A percentile compares a stretch with the other conserved stretches of the same genome.
phyloP scores from a whole-genome alignment of 2,797 vertebrate species.

The Phoeniculus purpureus region DNA sequence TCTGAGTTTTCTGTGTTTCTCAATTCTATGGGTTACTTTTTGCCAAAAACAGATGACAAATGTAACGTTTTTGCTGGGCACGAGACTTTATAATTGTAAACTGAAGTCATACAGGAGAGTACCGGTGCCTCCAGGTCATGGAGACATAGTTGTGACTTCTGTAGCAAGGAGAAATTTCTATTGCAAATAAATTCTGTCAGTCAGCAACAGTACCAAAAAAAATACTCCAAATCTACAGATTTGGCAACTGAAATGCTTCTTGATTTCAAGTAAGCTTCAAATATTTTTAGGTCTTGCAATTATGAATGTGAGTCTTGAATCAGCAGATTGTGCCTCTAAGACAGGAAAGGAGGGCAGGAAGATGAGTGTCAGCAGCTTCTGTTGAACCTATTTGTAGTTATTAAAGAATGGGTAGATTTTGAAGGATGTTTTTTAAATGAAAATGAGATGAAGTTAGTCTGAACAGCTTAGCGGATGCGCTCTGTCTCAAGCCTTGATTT shows the following conservation, averaged over 20 bases:
- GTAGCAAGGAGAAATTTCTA: neutral
- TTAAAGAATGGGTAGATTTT: neutral
- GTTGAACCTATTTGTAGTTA: neutral
- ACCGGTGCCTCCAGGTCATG: neutral
- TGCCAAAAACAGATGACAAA: neutral
- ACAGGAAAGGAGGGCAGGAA: neutral
- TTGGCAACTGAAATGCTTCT: neutral
- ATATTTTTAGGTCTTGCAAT: slow-evolving; percentile 11
- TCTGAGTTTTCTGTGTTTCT: neutral
- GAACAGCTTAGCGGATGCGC: neutral
- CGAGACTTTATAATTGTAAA: neutral
- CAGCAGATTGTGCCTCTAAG: neutral
- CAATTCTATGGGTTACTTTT: neutral
- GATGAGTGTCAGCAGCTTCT: neutral
- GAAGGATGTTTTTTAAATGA: neutral
- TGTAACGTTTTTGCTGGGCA: neutral
- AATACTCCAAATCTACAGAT: neutral
- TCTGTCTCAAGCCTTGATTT: neutral
- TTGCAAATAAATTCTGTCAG: neutral
- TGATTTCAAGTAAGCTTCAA: slow-evolving; percentile 9
- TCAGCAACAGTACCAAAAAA: neutral
- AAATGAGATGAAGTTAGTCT: neutral
- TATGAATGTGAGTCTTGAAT: slow-evolving; percentile 13
- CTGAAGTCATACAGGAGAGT: neutral
- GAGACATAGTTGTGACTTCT: neutral